Base-by-base conservation (phyloP, 1,140 invertebrate genomes). In the Lordiphosa clarofinis region DNA sequence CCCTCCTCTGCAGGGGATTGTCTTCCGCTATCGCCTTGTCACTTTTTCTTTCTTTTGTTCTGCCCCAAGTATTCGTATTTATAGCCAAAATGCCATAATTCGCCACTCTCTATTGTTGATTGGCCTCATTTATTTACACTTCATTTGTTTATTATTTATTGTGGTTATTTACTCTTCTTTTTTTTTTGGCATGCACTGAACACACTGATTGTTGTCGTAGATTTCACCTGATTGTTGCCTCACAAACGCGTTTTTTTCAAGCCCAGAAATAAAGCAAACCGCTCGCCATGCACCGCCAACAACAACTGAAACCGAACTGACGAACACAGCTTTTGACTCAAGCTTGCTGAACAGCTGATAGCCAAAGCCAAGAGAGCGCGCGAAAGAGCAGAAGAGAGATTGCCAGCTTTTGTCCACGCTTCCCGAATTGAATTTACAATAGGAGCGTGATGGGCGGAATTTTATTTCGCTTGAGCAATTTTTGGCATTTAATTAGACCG, bases 81-180 rank as follows among this genome's bases (percentile, higher is more conserved):
- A 68, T 76, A 76, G 56, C 43, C 53, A 42, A 52, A 54, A 55
- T 60, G 76, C 76, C 67, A 82, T 81, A 84, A 69, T 82, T 72
- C 59, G 63, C 76, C 52, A 67, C 54, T 73, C 56, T 72, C 40
- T 28, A 43, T 59, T 57, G 54, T 43, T 35, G 56, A 59, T 47
- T 84, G 76, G 50, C 76, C 76, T 61, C 67, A 62, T 65, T 81
- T 76, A 82, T 69, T 73, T 64, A 63, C 63, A 81, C 60, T 72
- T 82, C 59, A 60, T 71, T 70, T 57, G 48, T 46, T 52, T 59
- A 38, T 46, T 46, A 56, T 42, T 52, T 43, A 52, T 35, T 36
- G 46, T 61, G n/a, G 49, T 54, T 56, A 46, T 36, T 73, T 61
- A 53, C 57, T 24, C 39, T 69, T 56, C 74, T n/a, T n/a, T 48